Evolutionary conservation across 2,113 vertebrate genomes (phyloP).

Genomic region (Bucco capensis): DNA sequence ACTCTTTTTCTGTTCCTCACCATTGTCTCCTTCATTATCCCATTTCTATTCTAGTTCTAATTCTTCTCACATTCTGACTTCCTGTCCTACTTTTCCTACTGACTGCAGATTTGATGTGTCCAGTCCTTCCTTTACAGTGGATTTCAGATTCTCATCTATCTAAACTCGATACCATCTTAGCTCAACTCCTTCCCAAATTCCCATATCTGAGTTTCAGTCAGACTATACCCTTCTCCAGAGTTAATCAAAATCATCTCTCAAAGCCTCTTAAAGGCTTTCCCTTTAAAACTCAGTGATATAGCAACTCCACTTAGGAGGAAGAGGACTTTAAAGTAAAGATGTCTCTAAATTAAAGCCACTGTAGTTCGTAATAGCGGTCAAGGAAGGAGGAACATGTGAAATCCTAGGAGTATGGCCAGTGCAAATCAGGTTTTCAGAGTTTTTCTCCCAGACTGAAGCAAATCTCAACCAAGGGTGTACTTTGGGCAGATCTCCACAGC

Average conservation of each 20-base stretch:
- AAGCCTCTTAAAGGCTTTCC: background rate
- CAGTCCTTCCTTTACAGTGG: background rate
- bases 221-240: background rate
- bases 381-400: background rate
- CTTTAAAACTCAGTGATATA: background rate
- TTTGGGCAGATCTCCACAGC: background rate
- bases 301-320: background rate
- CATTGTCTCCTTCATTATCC: background rate
- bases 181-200: background rate
- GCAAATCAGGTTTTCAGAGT: background rate
- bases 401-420: background rate
- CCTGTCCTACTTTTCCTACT: constrained; percentile 7
- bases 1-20: background rate
- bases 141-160: background rate
- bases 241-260: background rate
- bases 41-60: background rate
- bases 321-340: background rate
- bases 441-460: background rate
- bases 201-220: background rate
- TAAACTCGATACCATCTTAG: background rate
- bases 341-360: background rate
- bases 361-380: background rate
- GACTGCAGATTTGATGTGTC: background rate
- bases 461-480: background rate
- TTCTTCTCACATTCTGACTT: constrained; percentile 12